Percentiles rank a stretch among this genome's conserved stretches.
Evolutionary conservation across 2,888 invertebrate genomes (phyloP).

Genomic region (Baronia brevicornis): DNA sequence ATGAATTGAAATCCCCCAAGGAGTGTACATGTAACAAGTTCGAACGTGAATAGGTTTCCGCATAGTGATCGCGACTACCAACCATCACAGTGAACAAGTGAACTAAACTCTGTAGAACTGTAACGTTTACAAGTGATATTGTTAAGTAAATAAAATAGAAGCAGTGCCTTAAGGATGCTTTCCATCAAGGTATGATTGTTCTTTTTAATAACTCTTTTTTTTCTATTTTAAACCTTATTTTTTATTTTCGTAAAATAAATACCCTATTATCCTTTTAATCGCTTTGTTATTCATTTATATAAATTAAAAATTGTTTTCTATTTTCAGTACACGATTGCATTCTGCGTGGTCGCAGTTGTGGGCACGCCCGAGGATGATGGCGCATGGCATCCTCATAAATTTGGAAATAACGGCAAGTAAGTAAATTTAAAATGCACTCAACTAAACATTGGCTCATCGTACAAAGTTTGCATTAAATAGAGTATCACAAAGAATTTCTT

Average conservation of each 20-base stretch:
- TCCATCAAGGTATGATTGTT: conserved; percentile 40
- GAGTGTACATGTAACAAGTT: conserved; percentile 55
- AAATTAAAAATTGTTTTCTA: conserved; percentile 1
- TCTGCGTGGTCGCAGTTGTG: conserved; percentile 45
- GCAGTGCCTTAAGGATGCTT: conserved; percentile 54
- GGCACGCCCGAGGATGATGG: conserved; percentile 49
- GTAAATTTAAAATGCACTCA: conserved; percentile 40
- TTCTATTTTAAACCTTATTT: conserved; percentile 9
- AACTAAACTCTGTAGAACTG: conserved; percentile 39
- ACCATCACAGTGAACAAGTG: conserved; percentile 46
- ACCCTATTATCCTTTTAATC: no score
- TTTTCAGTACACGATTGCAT: conserved; percentile 44
- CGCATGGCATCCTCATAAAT: conserved; percentile 56
- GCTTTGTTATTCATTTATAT: conserved; percentile 2
- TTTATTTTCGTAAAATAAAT: conserved; percentile 12
- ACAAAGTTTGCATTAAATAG: no score
- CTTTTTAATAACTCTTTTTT: conserved; percentile 6
- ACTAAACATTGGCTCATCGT: conserved; percentile 22
- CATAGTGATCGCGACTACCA: conserved; percentile 44
- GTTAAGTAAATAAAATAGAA: conserved; percentile 21
- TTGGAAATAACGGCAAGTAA: conserved; percentile 60
- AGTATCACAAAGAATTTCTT: no score
- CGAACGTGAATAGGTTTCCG: conserved; percentile 58
- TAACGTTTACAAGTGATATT: conserved; percentile 29
- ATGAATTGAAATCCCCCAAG: conserved; percentile 66